Evolutionary conservation across 2,113 vertebrate species (phyloP).

Genomic region (Xiphorhynchus elegans): DNA sequence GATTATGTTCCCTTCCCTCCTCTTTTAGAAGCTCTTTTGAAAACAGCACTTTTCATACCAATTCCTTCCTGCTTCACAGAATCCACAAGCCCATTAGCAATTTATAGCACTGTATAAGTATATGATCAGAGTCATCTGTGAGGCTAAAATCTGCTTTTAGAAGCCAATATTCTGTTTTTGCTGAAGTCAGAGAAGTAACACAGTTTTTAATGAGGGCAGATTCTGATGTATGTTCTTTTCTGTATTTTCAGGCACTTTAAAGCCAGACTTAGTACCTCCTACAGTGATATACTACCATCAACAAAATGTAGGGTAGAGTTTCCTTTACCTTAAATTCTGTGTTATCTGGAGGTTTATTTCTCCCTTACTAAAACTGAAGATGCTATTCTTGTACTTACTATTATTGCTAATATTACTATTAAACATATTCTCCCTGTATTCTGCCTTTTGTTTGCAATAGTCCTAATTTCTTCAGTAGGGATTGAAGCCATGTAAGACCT

Average conservation of each 20-base stretch:
- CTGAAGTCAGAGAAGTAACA: conserved; percentile 2
- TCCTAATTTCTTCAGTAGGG: background rate
- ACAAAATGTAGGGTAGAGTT: background rate
- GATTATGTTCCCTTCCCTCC: background rate
- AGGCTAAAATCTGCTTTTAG: conserved; percentile 40
- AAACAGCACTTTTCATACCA: conserved; percentile 44
- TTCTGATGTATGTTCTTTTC: conserved; percentile 26
- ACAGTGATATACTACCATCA: background rate
- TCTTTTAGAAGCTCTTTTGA: conserved; percentile 37
- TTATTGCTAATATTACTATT: background rate
- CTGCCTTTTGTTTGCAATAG: background rate
- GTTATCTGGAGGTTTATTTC: background rate
- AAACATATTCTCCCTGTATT: background rate
- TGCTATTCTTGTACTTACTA: background rate
- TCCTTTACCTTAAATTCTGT: background rate
- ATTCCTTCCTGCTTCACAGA: conserved; percentile 52
- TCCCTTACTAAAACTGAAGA: background rate
- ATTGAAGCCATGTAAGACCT: rapidly evolving
- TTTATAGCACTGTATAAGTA: conserved; percentile 52
- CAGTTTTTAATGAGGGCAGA: conserved; percentile 27
- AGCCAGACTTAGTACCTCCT: conserved; percentile 33
- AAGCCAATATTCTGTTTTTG: conserved; percentile 38
- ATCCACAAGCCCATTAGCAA: conserved; percentile 41
- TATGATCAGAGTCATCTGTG: conserved; percentile 32
- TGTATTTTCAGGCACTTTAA: conserved; percentile 33